Conservation (phyloP, 2,797 vertebrate genomes). For the Phoebastria nigripes region DNA sequence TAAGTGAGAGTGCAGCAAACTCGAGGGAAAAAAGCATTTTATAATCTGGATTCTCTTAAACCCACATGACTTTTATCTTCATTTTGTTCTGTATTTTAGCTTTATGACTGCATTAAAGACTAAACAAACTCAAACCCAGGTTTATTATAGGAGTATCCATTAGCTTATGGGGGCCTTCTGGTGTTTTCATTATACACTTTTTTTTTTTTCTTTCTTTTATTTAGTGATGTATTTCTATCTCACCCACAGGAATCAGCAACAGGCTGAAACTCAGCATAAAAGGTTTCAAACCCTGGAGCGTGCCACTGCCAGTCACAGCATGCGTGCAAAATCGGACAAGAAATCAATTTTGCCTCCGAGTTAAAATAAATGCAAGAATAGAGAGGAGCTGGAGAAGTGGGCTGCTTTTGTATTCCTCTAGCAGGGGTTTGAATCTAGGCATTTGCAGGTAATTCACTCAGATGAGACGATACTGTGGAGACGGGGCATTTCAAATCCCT, state of each 20-base stretch:
- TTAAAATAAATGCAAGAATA: conserved; percentile 26
- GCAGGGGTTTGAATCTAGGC: neutral
- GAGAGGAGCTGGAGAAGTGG: neutral
- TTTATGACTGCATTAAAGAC: neutral
- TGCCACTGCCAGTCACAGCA: conserved; percentile 17
- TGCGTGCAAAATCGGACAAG: neutral
- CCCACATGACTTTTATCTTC: neutral
- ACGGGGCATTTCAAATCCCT: neutral
- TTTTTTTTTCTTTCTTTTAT: neutral
- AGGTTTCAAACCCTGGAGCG: conserved; percentile 38
- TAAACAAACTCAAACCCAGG: neutral
- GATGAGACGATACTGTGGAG: neutral
- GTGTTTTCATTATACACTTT: neutral
- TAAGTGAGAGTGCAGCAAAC: neutral
- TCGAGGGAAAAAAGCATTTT: neutral
- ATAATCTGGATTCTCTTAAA: neutral
- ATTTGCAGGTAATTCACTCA: conserved; percentile 7
- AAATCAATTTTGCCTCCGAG: conserved; percentile 34
- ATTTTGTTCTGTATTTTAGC: neutral
- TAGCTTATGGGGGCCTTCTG: conserved; percentile 36
- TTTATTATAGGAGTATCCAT: conserved; percentile 32
- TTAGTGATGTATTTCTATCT: neutral
- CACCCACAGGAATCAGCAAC: conserved; percentile 23
- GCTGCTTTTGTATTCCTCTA: conserved; percentile 18
- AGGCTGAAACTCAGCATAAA: conserved; percentile 33